These are phyloP conservation scores for Polyploca ridens DNA, from an alignment of 2,888 invertebrate species.

Conservation along the genomic window DNA sequence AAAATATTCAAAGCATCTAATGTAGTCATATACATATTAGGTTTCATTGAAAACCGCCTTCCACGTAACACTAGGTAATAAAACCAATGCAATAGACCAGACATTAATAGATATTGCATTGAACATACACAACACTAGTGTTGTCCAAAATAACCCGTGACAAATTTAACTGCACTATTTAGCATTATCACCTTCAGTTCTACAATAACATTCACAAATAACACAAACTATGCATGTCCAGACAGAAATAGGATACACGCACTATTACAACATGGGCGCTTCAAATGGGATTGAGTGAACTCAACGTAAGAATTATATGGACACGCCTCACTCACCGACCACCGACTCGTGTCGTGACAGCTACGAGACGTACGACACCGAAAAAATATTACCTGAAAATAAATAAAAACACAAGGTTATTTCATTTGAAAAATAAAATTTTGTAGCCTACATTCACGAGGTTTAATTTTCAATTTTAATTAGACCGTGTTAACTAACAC, in stretches of 20 bases:
- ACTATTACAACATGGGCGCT: conserved; percentile 53
- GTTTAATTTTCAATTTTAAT: conserved; percentile 65
- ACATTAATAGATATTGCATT: conserved; percentile 63
- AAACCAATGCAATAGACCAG: conserved; percentile 22
- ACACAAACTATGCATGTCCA: conserved; percentile 57
- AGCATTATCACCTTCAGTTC: conserved; percentile 77
- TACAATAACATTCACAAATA: conserved; percentile 75
- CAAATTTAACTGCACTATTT: conserved; percentile 72
- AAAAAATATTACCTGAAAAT: conserved; percentile 71
- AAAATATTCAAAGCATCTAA: not conserved
- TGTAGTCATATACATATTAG: not conserved
- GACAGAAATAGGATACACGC: conserved; percentile 66
- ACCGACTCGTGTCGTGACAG: conserved; percentile 27
- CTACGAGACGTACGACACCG: conserved; percentile 33
- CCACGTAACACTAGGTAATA: conserved; percentile 22
- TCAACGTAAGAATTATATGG: conserved; percentile 44
- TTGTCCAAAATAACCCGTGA: conserved; percentile 72
- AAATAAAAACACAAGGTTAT: conserved; percentile 56
- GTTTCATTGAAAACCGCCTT: conserved; percentile 7
- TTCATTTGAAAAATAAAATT: conserved; percentile 41
- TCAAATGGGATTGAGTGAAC: conserved; percentile 55
- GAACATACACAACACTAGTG: conserved; percentile 55
- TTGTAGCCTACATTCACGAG: conserved; percentile 42
- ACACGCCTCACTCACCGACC: conserved; percentile 41
- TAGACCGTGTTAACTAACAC: conserved; percentile 76